A percentile compares a stretch with the other conserved stretches of the same genome.
Conservation (phyloP, 1,140 invertebrate genomes). For the Apis florea region DNA sequence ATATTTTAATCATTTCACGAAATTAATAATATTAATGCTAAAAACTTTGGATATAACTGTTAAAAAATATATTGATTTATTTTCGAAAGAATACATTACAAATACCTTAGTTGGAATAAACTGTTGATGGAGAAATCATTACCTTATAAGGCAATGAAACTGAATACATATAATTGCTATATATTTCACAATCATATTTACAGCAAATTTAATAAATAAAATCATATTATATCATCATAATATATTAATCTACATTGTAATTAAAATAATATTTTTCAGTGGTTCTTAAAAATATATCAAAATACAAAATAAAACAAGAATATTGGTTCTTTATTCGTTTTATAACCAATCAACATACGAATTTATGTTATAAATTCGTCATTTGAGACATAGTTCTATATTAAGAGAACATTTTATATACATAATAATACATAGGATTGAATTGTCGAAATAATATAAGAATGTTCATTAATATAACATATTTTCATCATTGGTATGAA, state of each 20-base stretch:
- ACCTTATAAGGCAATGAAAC: conserved; percentile 53
- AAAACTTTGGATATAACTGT: background rate
- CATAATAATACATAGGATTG: conserved; percentile 71
- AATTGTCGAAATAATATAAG: background rate
- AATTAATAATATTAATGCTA: too few relatives aligned
- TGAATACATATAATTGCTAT: conserved; percentile 18
- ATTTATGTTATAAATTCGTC: conserved; percentile 53
- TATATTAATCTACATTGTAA: too few relatives aligned
- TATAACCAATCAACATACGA: conserved; percentile 38
- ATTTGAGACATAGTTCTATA: conserved; percentile 51
- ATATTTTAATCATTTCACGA: background rate
- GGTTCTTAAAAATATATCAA: background rate
- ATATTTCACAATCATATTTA: conserved; percentile 23
- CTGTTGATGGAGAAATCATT: conserved; percentile 29
- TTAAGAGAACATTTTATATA: conserved; percentile 69
- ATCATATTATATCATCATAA: too few relatives aligned
- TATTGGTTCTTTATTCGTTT: conserved; percentile 60
- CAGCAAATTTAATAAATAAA: background rate
- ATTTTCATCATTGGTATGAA: conserved; percentile 12
- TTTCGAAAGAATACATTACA: conserved; percentile 11
- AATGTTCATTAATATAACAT: background rate
- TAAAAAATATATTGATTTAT: background rate
- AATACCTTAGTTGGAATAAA: conserved; percentile 48
- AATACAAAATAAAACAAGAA: conserved; percentile 57
- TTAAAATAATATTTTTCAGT: background rate